Base-by-base conservation (phyloP, 2,113 vertebrate species). In the Parotia lawesii region DNA sequence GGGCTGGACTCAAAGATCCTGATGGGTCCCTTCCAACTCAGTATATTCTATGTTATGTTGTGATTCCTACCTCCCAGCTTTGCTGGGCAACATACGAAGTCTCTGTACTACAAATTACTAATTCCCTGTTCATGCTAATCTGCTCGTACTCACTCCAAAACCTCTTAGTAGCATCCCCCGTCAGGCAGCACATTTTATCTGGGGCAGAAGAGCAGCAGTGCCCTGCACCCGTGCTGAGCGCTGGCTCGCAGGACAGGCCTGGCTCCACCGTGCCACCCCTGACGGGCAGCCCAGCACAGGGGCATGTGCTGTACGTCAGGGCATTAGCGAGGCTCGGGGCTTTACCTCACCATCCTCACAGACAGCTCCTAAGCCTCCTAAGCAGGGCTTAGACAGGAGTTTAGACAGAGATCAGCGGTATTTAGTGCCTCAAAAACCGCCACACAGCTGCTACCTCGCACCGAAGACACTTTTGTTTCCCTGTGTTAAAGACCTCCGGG, bases 161-260 rank as follows among this genome's bases (percentile, higher is more conserved):
- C 8, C 18, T 65, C 50, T 19, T 10, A 37, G 42, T 0, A 19
- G 28, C 15, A 11, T 12, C 16, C 16, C 7, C 15, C 23, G 71
- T 2, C 15, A 29, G 54, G 62, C 50, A 57, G 54, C n/a, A 35
- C 21, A 1, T 12, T 37, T 20, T 18, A 35, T 44, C n/a, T 23
- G 73, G 40, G 70, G 48, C 4, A 35, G 47, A 18, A 3, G 20
- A 28, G 16, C 2, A 6, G 73, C 51, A 54, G n/a, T 1, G 51
- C 37, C 5, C 12, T 2, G 6, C 22, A 6, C 2, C 14, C 12
- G 5, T 1, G 8, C 8, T 8, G 56, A 12, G 60, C 0, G 2
- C 45, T 5, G 25, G 9, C 71, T 6, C 0, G 2, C 22, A 16
- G 35, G 35, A 11, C 27, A 8, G 75, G 54, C 72, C 57, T 2